Base-by-base conservation (phyloP, 2,113 vertebrate genomes). In the Psophia crepitans region DNA sequence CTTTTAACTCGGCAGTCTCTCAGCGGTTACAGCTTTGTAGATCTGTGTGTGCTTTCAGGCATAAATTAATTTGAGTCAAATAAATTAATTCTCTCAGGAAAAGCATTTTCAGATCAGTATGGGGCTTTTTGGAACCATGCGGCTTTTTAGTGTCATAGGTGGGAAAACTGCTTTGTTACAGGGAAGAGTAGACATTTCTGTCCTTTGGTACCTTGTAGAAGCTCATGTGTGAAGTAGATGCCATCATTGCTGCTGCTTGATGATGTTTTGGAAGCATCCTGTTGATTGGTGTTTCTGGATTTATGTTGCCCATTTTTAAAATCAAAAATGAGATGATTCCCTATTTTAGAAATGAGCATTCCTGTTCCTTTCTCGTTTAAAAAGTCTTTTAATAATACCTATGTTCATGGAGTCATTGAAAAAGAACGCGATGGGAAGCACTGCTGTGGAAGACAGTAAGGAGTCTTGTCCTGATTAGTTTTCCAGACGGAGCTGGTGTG, bases 371-470 rank as follows among this genome's bases (percentile, higher is more conserved):
- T 69, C 35, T 69, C 8, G 6, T 65, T 95, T 32, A 56, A 84
- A 65, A 86, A 39, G 14, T 16, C 16, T 83, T 76, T 65, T 49
- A 80, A 44, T 61, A 73, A 57, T 49, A 28, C 12, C 14, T 3
- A 0, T 14, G 21, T 74, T 78, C 3, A 7, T 22, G 37, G 26
- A 89, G 35, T 87, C 21, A 21, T 10, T 80, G 68, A 27, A 41
- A 66, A 84, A 78, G 44, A 77, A 33, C 0, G 0, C 14, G 35
- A 10, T 66, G 27, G 44, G 58, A 84, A 65, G 41, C 0, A 2
- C 61, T 87, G 30, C 46, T 54, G 26, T 3, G 2, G 76, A 71
- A 79, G 79, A 33, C 49, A 23, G 35, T 9, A 9, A 43, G n/a
- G 66, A 77, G 33, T 80, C 46, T 46, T 46, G 37, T 20, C 41